These are phyloP conservation scores for Callopanchax toddi DNA, from an alignment of 2,113 vertebrate genomes.

Conservation along the genomic window DNA sequence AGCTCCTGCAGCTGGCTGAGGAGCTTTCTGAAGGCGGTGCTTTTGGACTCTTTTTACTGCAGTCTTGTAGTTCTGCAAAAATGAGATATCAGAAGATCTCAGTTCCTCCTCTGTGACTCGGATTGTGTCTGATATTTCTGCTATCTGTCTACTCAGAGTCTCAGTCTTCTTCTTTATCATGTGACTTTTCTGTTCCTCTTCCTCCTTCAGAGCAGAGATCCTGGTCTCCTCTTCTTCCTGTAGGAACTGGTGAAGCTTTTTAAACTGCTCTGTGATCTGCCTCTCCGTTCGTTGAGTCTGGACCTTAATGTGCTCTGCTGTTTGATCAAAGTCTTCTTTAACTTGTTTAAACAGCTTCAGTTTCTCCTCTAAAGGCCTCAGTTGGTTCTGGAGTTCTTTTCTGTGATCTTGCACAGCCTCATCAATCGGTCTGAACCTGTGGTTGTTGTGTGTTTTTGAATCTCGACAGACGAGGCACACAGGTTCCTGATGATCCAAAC, in stretches of 20 bases:
- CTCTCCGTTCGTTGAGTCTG: not conserved
- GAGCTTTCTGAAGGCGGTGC: not conserved
- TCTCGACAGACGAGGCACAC: constrained; percentile 3
- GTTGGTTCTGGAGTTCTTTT: too few species aligned
- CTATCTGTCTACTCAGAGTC: not conserved
- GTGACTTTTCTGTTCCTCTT: not conserved
- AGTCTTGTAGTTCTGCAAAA: not conserved
- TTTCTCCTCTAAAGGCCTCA: too few species aligned
- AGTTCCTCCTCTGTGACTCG: not conserved
- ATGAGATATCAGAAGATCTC: not conserved
- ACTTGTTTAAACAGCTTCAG: not conserved
- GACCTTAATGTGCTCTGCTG: not conserved
- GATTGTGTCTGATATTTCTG: not conserved
- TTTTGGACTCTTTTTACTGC: not conserved
- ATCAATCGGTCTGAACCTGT: not conserved
- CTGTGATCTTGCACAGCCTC: not conserved
- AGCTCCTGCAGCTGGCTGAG: not conserved
- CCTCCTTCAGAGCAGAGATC: not conserved
- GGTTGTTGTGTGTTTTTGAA: not conserved
- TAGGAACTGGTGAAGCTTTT: not conserved
- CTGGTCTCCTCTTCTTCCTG: not conserved
- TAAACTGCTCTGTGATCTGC: not conserved
- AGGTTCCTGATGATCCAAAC: not conserved
- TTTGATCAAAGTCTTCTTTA: not conserved
- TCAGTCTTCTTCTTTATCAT: not conserved